Evolutionary conservation across 2,113 vertebrate genomes (phyloP), one percentile per base, ranked within the genome.

Genomic region (Leptosomus discolor): DNA sequence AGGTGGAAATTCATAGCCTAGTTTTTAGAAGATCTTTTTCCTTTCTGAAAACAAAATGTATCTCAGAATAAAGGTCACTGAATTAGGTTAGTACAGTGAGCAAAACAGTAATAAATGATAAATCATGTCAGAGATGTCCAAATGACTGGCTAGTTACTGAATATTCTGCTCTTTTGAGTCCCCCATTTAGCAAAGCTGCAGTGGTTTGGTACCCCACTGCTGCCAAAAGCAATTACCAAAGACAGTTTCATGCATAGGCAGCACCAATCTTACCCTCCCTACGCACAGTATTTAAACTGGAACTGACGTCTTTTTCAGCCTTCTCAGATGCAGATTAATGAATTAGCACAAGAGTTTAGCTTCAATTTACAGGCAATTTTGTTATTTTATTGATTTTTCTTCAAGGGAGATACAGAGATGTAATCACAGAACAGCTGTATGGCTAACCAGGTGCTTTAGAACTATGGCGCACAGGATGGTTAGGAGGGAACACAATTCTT

Each of bases 41-140:
- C 19, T 56, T 82, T 82, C 54, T 94, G 50, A 82, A 93, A 85
- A 34, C 65, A 77, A 96, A 92, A 87, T 37, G 7, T 71, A 79
- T 94, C 89, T 76, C 39, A 90, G 57, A 93, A 89, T 96, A 97
- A 97, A 97, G 71, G 78, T 97, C 85, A 85, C 15, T 88, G 84
- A 96, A 92, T 92, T 94, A 96, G 83, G 81, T 95, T 92, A 97
- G 14, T 82, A 83, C 43, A 94, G 64, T 73, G 69, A 96, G 34
- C 26, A 90, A 96, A 98, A 95, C 20, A 77, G 64, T 94, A 98
- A 97, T 96, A 94, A 97, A 96, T 88, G 86, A 57, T 94, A 97
- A 94, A 34, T 79, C 60, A 8, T 85, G 81, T 73, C 48, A 36
- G 67, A 97, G 74, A 95, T 94, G 58, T 95, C 91, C 85, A 92